Conservation (phyloP, 2,797 vertebrate genomes). For the Lacerta bilineata region DNA sequence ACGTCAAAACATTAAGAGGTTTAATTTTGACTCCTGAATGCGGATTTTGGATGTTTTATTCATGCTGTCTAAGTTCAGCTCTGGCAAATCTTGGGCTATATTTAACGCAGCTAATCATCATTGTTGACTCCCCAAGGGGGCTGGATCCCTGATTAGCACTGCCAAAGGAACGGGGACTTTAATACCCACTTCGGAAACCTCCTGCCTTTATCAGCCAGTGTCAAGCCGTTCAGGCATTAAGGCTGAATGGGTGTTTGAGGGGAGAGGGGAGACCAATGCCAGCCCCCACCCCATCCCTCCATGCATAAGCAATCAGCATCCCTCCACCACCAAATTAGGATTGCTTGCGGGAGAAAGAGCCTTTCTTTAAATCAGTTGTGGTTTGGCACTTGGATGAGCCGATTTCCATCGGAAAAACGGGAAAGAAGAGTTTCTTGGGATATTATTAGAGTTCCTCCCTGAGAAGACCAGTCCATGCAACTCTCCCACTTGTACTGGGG, state of each 20-base stretch:
- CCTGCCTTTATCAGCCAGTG: not conserved
- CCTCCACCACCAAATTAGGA: no score
- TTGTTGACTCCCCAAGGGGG: slow-evolving; percentile 75
- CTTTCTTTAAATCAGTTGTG: not conserved
- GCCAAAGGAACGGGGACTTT: slow-evolving; percentile 49
- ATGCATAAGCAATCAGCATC: not conserved
- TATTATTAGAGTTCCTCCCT: not conserved
- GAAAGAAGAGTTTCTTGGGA: not conserved
- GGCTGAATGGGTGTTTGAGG: no score
- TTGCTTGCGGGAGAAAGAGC: no score
- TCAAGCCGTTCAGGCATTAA: not conserved
- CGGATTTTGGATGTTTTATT: slow-evolving; percentile 81
- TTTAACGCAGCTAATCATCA: slow-evolving; percentile 83
- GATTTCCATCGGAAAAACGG: not conserved
- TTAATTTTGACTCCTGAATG: slow-evolving; percentile 67
- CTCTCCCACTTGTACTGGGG: not conserved
- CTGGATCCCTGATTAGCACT: slow-evolving; percentile 79
- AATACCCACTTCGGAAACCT: slow-evolving; percentile 24
- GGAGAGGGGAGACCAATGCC: not conserved
- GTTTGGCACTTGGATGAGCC: not conserved
- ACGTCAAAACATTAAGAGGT: slow-evolving; percentile 40
- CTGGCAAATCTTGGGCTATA: slow-evolving; percentile 77
- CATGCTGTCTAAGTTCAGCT: slow-evolving; percentile 78
- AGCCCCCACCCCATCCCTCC: no score
- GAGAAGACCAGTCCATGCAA: not conserved